These are phyloP conservation scores for Botia kubotai DNA, from an alignment of 2,797 vertebrate species.

Conservation along the genomic window DNA sequence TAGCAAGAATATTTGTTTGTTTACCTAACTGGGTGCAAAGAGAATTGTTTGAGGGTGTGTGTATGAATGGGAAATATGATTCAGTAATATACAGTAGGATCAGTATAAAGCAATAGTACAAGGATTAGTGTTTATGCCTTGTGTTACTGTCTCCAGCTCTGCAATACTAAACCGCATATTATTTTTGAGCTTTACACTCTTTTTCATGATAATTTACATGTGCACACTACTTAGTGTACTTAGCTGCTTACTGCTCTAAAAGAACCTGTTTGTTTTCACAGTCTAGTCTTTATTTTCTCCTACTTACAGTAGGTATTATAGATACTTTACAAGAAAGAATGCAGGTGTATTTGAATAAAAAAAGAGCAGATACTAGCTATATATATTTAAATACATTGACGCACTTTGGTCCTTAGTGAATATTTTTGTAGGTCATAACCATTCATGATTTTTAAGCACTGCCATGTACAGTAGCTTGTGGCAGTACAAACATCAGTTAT, in stretches of 20 bases:
- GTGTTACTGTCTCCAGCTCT: slow-evolving; percentile 27
- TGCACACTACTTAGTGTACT: not conserved
- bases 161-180: slow-evolving; percentile 45
- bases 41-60: slow-evolving; percentile 34
- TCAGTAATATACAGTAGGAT: slow-evolving; percentile 47
- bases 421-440: slow-evolving; percentile 26
- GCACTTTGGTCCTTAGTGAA: slow-evolving; percentile 24
- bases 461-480: slow-evolving; percentile 30
- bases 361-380: not conserved
- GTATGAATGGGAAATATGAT: slow-evolving; percentile 47
- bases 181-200: slow-evolving; percentile 15
- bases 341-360: not conserved
- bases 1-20: slow-evolving; percentile 52
- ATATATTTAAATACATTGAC: not conserved
- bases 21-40: slow-evolving; percentile 56
- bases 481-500: slow-evolving; percentile 25
- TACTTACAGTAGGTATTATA: not conserved
- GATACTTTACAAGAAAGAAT: not conserved
- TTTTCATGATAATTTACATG: slow-evolving; percentile 22
- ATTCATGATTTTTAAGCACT: not conserved
- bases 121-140: slow-evolving; percentile 22
- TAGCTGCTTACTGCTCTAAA: not conserved
- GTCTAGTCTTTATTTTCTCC: not conserved
- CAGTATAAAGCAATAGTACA: slow-evolving; percentile 62
- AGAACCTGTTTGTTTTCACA: not conserved